phyloP scores from a whole-genome alignment of 30 jellyfish, hydroid and myxozoan genomes.

The Turritopsis rubra region DNA sequence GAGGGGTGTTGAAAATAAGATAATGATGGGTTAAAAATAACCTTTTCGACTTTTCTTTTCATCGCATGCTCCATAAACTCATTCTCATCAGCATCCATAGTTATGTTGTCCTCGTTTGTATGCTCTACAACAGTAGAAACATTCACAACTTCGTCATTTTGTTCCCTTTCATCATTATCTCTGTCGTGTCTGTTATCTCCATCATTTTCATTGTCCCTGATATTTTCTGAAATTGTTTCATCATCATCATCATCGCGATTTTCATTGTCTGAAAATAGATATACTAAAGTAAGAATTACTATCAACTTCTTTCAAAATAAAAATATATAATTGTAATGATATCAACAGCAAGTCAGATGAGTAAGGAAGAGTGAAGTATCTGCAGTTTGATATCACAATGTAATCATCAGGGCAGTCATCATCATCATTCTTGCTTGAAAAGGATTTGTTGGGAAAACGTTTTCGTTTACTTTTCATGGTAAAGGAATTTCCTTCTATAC shows the following conservation, averaged over 20 bases:
- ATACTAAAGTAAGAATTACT: neutral
- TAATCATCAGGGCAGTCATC: constrained; percentile 1
- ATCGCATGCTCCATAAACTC: neutral
- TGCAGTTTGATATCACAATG: neutral
- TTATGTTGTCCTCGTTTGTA: neutral
- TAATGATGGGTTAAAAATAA: neutral
- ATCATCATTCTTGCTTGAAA: neutral
- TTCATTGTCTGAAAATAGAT: constrained; percentile 9
- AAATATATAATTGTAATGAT: no score
- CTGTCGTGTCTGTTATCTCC: constrained; percentile 18
- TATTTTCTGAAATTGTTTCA: constrained; percentile 17
- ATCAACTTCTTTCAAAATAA: neutral
- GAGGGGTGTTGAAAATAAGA: neutral
- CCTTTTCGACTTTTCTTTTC: neutral
- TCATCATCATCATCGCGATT: constrained; percentile 8
- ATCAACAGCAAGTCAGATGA: constrained; percentile 29
- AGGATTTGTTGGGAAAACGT: no score
- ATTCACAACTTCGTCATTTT: neutral
- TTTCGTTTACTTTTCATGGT: neutral
- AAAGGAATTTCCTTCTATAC: no score
- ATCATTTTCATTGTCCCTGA: constrained; percentile 34
- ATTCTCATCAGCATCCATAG: neutral
- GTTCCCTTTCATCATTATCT: constrained; percentile 12
- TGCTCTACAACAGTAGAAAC: neutral
- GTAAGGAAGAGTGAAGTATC: constrained; percentile 23